phyloP scores from a whole-genome alignment of 2,797 vertebrate genomes.

The Heliangelus exortis region DNA sequence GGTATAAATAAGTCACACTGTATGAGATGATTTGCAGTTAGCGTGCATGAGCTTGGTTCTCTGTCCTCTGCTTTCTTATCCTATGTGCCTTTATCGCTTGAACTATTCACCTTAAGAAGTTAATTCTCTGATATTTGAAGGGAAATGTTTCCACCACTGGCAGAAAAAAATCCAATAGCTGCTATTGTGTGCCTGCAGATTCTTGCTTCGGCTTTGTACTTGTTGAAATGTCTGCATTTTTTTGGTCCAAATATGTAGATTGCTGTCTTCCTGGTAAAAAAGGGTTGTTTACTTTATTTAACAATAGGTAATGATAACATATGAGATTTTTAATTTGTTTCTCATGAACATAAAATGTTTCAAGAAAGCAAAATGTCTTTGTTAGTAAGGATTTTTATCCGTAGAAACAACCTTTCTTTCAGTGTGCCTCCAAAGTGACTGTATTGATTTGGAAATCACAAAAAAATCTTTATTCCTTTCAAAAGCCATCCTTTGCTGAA shows the following conservation, averaged over 20 bases:
- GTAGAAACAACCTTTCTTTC: background rate
- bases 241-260: background rate
- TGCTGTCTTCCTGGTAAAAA: background rate
- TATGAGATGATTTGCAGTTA: constrained; percentile 36
- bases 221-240: background rate
- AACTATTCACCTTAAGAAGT: constrained; percentile 50
- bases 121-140: constrained; percentile 37
- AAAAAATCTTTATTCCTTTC: constrained; percentile 38
- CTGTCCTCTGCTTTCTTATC: constrained; percentile 22
- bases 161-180: background rate
- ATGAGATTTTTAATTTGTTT: constrained; percentile 6
- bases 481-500: constrained; percentile 19
- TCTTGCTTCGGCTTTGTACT: constrained; percentile 6
- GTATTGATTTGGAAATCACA: constrained; percentile 48
- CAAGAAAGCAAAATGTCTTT: background rate
- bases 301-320: background rate
- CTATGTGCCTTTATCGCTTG: background rate
- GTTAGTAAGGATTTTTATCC: background rate
- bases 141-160: background rate
- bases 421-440: background rate
- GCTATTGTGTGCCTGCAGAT: background rate
- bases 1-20: constrained; percentile 57
- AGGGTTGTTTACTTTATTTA: constrained; percentile 10
- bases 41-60: background rate
- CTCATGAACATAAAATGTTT: background rate